A percentile compares a stretch with the other conserved stretches of the same genome.
Conservation (phyloP, 2,888 invertebrate species). For the Apotomis betuletana region DNA sequence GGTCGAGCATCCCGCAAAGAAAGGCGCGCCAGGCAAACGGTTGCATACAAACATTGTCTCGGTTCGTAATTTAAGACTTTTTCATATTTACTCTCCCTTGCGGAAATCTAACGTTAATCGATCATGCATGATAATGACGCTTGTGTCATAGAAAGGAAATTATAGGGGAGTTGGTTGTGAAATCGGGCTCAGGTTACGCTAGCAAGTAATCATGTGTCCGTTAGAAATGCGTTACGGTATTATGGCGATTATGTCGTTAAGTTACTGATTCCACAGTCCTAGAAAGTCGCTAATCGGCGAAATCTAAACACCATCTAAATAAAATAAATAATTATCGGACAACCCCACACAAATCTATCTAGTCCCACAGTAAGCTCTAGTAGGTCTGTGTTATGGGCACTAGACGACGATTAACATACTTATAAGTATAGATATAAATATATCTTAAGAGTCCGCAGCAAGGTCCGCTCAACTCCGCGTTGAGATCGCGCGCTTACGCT, state of each 20-base stretch:
- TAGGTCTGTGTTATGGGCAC: too few species aligned
- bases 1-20: constrained; percentile 26
- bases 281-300: too few species aligned
- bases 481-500: too few species aligned
- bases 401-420: too few species aligned
- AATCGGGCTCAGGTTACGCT: neutral
- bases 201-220: neutral
- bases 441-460: too few species aligned
- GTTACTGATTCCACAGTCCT: neutral
- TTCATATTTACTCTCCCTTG: constrained; percentile 19
- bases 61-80: constrained; percentile 27
- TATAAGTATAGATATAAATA: too few species aligned
- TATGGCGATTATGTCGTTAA: neutral
- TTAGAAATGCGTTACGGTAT: neutral
- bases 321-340: too few species aligned
- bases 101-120: constrained; percentile 20
- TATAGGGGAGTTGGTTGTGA: neutral
- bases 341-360: too few species aligned
- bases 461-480: too few species aligned
- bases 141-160: constrained; percentile 6
- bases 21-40: constrained; percentile 31
- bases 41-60: constrained; percentile 39
- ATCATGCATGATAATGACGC: constrained; percentile 25
- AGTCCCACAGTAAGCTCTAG: too few species aligned
- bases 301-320: too few species aligned